phyloP scores from a whole-genome alignment of 2,888 invertebrate genomes.

The Ectemnius continuus region DNA sequence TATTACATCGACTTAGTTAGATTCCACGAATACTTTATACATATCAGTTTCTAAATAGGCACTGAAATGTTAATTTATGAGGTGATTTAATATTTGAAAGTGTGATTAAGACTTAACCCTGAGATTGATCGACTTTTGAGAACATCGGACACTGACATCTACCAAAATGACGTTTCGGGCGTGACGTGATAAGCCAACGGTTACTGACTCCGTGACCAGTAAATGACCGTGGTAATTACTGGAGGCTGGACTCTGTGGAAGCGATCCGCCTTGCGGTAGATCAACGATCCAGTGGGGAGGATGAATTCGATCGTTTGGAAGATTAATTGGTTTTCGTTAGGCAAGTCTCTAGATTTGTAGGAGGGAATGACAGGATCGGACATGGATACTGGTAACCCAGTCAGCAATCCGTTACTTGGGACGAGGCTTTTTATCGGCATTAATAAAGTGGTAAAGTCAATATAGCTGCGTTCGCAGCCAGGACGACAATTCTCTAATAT shows the following conservation, averaged over 20 bases:
- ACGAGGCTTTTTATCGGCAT: slow-evolving; percentile 24
- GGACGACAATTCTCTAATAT: background rate
- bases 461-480: slow-evolving; percentile 1
- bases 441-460: slow-evolving; percentile 18
- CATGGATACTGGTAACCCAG: slow-evolving; percentile 31
- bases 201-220: slow-evolving; percentile 17
- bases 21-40: background rate
- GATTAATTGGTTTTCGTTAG: slow-evolving; percentile 43
- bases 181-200: slow-evolving; percentile 1
- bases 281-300: slow-evolving; percentile 6
- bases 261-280: slow-evolving; percentile 9
- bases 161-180: background rate
- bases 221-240: slow-evolving; percentile 30
- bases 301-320: slow-evolving; percentile 30
- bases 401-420: slow-evolving; percentile 41
- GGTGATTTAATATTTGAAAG: background rate
- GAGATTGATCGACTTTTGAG: background rate
- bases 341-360: slow-evolving; percentile 15
- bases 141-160: background rate
- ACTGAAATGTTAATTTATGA: no score
- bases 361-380: slow-evolving; percentile 1
- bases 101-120: background rate
- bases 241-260: background rate
- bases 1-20: background rate
- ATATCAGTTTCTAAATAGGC: no score